A percentile compares a stretch with the other conserved stretches of the same genome.
Evolutionary conservation across 2,888 invertebrate species (phyloP).

Genomic region (Caenorhabditis angaria): DNA sequence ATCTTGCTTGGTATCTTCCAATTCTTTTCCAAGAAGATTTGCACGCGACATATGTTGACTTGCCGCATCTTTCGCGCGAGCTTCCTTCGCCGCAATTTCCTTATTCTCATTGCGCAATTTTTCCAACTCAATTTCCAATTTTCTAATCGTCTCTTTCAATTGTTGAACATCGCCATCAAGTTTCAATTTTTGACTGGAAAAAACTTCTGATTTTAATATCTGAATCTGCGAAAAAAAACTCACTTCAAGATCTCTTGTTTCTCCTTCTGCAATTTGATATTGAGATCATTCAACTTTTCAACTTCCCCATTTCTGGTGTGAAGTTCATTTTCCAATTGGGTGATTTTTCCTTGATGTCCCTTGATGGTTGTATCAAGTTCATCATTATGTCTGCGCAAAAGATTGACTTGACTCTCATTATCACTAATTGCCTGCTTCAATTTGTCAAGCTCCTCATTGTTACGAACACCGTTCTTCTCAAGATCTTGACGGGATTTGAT

Average conservation of each 20-base stretch:
- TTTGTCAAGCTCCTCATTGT: conserved; percentile 67
- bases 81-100: conserved; percentile 55
- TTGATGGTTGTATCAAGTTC: conserved; percentile 70
- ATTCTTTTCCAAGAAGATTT: conserved; percentile 58
- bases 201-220: too few species aligned
- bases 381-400: conserved; percentile 70
- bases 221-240: conserved; percentile 17
- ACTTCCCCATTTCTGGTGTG: conserved; percentile 64
- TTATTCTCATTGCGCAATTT: conserved; percentile 63
- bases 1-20: conserved; percentile 53
- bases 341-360: conserved; percentile 67
- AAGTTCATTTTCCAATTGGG: conserved; percentile 68
- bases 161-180: conserved; percentile 61
- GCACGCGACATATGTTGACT: conserved; percentile 60
- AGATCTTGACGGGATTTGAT: conserved; percentile 52
- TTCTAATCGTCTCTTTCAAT: conserved; percentile 67
- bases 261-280: conserved; percentile 67
- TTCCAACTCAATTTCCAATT: conserved; percentile 67
- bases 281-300: conserved; percentile 67
- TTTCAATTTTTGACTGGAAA: conserved; percentile 65
- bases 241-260: conserved; percentile 66
- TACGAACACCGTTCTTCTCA: conserved; percentile 50
- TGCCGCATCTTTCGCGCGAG: conserved; percentile 57
- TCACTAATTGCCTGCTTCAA: conserved; percentile 61
- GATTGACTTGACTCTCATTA: conserved; percentile 62